Conservation (phyloP, 2,888 invertebrate genomes). For the Thymelicus sylvestris region DNA sequence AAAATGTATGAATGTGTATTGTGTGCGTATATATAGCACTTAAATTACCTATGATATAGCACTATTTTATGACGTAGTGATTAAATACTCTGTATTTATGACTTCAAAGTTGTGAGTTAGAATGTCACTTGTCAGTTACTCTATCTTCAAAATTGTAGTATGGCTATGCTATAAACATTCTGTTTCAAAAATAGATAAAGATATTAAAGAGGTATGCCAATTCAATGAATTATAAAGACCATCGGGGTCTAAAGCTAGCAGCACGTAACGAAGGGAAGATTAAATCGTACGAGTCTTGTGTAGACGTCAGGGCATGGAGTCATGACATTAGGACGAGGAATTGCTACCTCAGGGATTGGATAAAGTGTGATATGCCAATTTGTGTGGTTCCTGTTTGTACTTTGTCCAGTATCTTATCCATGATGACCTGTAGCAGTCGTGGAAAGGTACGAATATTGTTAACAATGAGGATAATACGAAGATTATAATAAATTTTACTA, state of each 20-base stretch:
- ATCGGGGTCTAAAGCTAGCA: constrained; percentile 54
- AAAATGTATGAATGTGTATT: too few species aligned
- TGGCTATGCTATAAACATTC: not conserved
- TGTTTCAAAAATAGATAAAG: not conserved
- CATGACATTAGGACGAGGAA: constrained; percentile 63
- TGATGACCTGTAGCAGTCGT: constrained; percentile 62
- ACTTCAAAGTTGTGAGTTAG: not conserved
- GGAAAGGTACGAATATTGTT: constrained; percentile 51
- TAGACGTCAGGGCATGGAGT: constrained; percentile 84
- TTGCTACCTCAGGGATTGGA: constrained; percentile 75
- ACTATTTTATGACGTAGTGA: too few species aligned
- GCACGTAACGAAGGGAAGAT: constrained; percentile 82
- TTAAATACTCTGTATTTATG: not conserved
- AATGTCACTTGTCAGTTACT: constrained; percentile 8
- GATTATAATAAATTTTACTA: too few species aligned
- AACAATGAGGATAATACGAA: too few species aligned
- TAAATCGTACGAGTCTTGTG: constrained; percentile 81
- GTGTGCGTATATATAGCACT: too few species aligned
- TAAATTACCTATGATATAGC: too few species aligned
- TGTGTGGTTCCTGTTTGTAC: constrained; percentile 61
- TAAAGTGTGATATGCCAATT: constrained; percentile 69
- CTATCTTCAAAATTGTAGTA: constrained; percentile 19
- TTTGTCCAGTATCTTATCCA: constrained; percentile 56
- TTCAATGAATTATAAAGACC: constrained; percentile 64
- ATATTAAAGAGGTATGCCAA: constrained; percentile 22